phyloP scores from a whole-genome alignment of 2,113 vertebrate species.

The Oryzias woworae region DNA sequence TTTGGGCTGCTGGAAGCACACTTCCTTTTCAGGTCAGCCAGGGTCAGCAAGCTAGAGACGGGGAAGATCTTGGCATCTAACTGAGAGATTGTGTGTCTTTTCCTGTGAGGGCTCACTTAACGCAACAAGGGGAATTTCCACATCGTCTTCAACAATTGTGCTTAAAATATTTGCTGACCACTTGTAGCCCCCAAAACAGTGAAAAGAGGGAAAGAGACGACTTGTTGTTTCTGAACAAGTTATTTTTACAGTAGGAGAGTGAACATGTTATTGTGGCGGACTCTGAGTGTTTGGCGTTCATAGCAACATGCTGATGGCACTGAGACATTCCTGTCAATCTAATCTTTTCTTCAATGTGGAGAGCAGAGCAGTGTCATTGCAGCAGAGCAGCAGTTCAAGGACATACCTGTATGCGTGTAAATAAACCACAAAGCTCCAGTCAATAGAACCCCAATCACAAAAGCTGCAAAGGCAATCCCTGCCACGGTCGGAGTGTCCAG shows the following conservation, averaged over 20 bases:
- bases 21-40: slow-evolving; percentile 59
- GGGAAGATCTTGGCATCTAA: slow-evolving; percentile 71
- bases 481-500: slow-evolving; percentile 93
- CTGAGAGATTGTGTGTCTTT: slow-evolving; percentile 70
- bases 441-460: slow-evolving; percentile 91
- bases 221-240: slow-evolving; percentile 69
- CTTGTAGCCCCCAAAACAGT: slow-evolving; percentile 47
- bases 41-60: slow-evolving; percentile 53
- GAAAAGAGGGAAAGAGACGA: slow-evolving; percentile 73
- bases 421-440: slow-evolving; percentile 96
- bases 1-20: slow-evolving; percentile 38
- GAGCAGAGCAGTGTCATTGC: slow-evolving; percentile 29
- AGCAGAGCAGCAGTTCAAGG: slow-evolving; percentile 21
- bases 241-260: slow-evolving; percentile 68
- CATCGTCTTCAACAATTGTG: slow-evolving; percentile 70
- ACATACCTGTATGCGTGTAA: slow-evolving; percentile 93
- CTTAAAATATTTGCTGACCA: slow-evolving; percentile 62
- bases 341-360: slow-evolving; percentile 49
- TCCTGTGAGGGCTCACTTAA: slow-evolving; percentile 65
- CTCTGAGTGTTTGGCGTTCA: slow-evolving; percentile 67
- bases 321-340: slow-evolving; percentile 48
- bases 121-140: slow-evolving; percentile 73
- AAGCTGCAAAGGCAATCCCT: slow-evolving; percentile 93
- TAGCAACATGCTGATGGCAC: slow-evolving; percentile 50
- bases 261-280: slow-evolving; percentile 72